phyloP scores from a whole-genome alignment of 2,888 invertebrate genomes.

The Lycocerus yunnanus region DNA sequence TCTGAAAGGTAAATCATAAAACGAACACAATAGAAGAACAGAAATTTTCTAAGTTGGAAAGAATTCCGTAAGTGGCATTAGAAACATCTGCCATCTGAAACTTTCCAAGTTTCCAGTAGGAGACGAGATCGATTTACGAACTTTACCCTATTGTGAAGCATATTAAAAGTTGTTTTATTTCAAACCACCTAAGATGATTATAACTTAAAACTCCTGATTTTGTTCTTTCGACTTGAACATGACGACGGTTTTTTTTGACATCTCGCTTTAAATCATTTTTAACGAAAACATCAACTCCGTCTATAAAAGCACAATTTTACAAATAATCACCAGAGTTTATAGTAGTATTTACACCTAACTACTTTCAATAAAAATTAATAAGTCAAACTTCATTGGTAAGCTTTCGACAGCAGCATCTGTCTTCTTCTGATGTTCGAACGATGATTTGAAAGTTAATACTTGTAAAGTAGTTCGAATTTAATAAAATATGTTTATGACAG shows the following conservation, averaged over 20 bases:
- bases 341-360: too few species aligned
- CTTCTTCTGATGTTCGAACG: too few species aligned
- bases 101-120: conserved; percentile 23
- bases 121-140: conserved; percentile 28
- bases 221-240: neutral
- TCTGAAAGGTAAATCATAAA: conserved; percentile 7
- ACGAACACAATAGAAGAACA: conserved; percentile 23
- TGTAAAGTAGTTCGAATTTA: too few species aligned
- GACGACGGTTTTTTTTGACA: neutral
- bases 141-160: conserved; percentile 40
- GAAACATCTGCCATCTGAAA: conserved; percentile 37
- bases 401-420: too few species aligned
- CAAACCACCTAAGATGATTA: conserved; percentile 43
- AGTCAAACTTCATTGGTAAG: too few species aligned
- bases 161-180: conserved; percentile 42
- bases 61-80: conserved; percentile 38
- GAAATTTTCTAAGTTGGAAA: conserved; percentile 33
- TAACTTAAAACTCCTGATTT: conserved; percentile 15
- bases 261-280: neutral
- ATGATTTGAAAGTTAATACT: too few species aligned
- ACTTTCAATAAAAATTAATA: too few species aligned
- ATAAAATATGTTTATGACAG: too few species aligned
- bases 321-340: too few species aligned
- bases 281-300: neutral
- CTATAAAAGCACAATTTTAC: neutral